Evolutionary conservation across 2,888 invertebrate species (phyloP), one percentile per base, ranked within the genome.

Genomic region (Saturnia japonica): DNA sequence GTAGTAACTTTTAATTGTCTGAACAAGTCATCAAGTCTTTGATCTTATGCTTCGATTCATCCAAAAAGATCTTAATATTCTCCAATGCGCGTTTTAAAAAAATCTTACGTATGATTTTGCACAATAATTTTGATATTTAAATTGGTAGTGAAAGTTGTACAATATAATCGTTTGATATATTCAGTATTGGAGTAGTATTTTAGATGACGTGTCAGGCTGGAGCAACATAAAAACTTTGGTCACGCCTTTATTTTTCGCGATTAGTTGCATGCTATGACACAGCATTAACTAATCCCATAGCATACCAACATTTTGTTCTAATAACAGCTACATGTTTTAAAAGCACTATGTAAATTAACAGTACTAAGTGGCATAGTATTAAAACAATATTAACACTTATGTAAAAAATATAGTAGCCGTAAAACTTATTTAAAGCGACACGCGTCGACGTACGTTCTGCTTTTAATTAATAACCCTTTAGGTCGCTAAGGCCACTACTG

Each of bases 401-500:
- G 25, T n/a, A 9, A 57, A 57, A 57, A 57, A 89, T 85, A 77
- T 75, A 34, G 40, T 11, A n/a, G 19, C 14, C 40, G 62, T 11
- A n/a, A 40, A 40, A 64, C 16, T 4, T 60, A 64, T 64, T 64
- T 40, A 64, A 70, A 68, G 83, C 45, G 72, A 25, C 91, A 91
- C 91, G 91, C 77, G 89, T 72, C 85, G 76, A 74, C 75, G 79
- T 82, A 84, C 82, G 85, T 76, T 79, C 72, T 78, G 73, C 73
- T 75, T 72, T 77, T 90, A 88, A 90, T 90, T 87, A 90, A 89
- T 86, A 80, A 82, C 82, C 78, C 82, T 83, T 70, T n/a, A 70
- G 75, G 74, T 73, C 73, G 34, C 19, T 51, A 34, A 64, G n/a
- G 9, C 40, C 9, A 9, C 40, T 64, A 28, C 14, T 40, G 40